These are phyloP conservation scores for Spea hammondii DNA, from an alignment of 2,797 vertebrate genomes.

Conservation along the genomic window DNA sequence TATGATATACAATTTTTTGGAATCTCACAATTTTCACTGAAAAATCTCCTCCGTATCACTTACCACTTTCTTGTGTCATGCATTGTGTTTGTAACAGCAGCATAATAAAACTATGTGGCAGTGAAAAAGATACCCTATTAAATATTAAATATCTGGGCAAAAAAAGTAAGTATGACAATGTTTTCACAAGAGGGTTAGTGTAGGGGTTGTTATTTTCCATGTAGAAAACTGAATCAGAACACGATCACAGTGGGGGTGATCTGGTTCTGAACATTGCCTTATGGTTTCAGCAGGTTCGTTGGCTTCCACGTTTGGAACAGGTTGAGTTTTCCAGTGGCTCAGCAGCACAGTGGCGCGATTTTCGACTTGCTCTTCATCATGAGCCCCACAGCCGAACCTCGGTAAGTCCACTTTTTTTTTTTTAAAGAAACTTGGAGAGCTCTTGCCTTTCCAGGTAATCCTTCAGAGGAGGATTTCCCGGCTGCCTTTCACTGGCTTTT, in stretches of 20 bases:
- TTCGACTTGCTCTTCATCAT: conserved; percentile 54
- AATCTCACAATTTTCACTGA: no score
- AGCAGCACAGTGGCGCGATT: conserved; percentile 56
- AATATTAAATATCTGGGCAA: no score
- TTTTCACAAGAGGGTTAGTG: background rate
- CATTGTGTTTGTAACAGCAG: no score
- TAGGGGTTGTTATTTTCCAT: background rate
- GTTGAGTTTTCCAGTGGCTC: conserved; percentile 55
- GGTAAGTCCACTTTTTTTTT: conserved; percentile 49
- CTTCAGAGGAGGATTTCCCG: background rate
- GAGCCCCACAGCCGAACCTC: conserved; percentile 37
- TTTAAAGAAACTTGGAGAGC: conserved; percentile 35
- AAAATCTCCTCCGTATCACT: no score
- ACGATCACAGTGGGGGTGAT: conserved; percentile 59
- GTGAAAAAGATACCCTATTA: no score
- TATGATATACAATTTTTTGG: no score
- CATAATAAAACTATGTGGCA: no score
- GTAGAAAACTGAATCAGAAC: conserved; percentile 54
- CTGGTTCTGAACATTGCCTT: conserved; percentile 60
- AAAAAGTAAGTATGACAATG: no score
- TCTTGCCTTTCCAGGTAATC: conserved; percentile 28
- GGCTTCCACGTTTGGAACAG: conserved; percentile 54
- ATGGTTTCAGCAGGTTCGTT: conserved; percentile 59
- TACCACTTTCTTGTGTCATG: no score
- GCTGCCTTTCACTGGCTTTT: background rate